These are phyloP conservation scores for Rhagonycha fulva DNA, from an alignment of 2,888 invertebrate genomes.

Conservation along the genomic window DNA sequence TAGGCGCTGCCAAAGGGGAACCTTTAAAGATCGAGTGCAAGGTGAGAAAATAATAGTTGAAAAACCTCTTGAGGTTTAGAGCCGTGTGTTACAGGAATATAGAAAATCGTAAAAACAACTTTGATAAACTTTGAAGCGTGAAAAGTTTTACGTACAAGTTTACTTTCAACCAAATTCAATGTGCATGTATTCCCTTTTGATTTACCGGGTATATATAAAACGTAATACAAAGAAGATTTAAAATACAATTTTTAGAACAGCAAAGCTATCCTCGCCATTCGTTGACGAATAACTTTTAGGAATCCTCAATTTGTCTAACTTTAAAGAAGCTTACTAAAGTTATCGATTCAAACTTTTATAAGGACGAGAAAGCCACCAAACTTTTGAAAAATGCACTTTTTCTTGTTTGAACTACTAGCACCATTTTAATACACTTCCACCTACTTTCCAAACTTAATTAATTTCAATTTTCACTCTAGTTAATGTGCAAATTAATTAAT, in stretches of 20 bases:
- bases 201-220: constrained; percentile 11
- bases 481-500: not conserved
- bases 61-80: constrained; percentile 12
- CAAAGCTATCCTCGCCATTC: constrained; percentile 13
- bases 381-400: not conserved
- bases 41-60: constrained; percentile 41
- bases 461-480: not conserved
- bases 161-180: constrained; percentile 3
- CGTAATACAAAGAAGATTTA: constrained; percentile 10
- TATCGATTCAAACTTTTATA: constrained; percentile 28
- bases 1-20: constrained; percentile 62
- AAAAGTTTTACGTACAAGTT: constrained; percentile 18
- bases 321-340: constrained; percentile 15
- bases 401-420: not conserved
- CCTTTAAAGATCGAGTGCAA: constrained; percentile 59
- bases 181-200: constrained; percentile 20
- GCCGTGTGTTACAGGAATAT: constrained; percentile 15
- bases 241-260: constrained; percentile 22
- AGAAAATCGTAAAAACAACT: constrained; percentile 21
- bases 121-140: constrained; percentile 14
- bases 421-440: not conserved
- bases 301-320: constrained; percentile 20
- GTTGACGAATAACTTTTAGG: constrained; percentile 21
- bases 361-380: not conserved
- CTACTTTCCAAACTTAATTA: not conserved